Conservation (phyloP, 2,888 invertebrate species). For the Meta bourneti region DNA sequence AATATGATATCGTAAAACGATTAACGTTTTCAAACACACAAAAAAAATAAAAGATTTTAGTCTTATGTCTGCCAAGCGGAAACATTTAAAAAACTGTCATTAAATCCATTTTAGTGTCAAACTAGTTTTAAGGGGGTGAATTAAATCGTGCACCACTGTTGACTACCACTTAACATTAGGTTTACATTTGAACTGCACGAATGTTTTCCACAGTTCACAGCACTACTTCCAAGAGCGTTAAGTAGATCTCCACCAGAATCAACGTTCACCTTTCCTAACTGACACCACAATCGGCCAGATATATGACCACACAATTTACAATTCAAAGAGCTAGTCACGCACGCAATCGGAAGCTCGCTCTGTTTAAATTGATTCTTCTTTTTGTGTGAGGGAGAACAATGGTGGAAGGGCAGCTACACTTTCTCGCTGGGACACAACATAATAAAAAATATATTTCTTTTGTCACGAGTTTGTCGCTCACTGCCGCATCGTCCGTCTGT, state of each 20-base stretch:
- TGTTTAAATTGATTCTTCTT: slow-evolving; percentile 58
- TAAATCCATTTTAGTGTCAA: too few relatives aligned
- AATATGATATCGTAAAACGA: too few relatives aligned
- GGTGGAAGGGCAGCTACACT: slow-evolving; percentile 13
- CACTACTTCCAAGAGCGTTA: neutral
- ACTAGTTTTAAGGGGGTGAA: too few relatives aligned
- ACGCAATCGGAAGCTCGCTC: slow-evolving; percentile 57
- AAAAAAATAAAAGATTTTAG: too few relatives aligned
- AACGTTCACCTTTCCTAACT: neutral
- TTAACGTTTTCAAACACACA: too few relatives aligned
- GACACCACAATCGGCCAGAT: slow-evolving; percentile 7
- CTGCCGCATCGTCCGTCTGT: too few relatives aligned
- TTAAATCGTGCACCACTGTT: too few relatives aligned
- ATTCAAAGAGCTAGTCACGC: slow-evolving; percentile 47
- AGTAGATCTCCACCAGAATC: neutral
- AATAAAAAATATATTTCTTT: neutral
- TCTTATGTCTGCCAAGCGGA: too few relatives aligned
- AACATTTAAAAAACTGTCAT: too few relatives aligned
- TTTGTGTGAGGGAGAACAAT: slow-evolving; percentile 28
- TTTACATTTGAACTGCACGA: too few relatives aligned
- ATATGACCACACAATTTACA: slow-evolving; percentile 44
- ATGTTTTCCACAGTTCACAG: too few relatives aligned
- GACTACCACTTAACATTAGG: too few relatives aligned
- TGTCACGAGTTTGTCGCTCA: neutral
- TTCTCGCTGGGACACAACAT: slow-evolving; percentile 19